Evolutionary conservation across 1,140 invertebrate species (phyloP), one percentile per base, ranked within the genome.

Genomic region (Heliconius hewitsoni): DNA sequence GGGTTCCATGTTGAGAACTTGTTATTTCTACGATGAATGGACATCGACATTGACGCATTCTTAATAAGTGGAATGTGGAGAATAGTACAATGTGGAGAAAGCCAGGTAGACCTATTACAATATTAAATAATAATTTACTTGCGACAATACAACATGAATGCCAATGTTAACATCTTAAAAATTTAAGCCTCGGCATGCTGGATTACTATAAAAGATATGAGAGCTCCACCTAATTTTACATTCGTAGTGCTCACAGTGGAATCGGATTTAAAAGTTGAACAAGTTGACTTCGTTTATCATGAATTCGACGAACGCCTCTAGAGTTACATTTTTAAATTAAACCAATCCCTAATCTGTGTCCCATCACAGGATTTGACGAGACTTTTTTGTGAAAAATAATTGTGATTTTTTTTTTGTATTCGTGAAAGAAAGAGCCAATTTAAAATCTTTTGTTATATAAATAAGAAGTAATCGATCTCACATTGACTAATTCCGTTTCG

Each of bases 261-360:
- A 66, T 66, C 60, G 60, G 60, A 66, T 66, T 66, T 30, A 66
- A 66, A 57, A 66, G 60, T 66, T 66, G 60, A 27, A 66, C 60
- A 66, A 66, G 60, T 66, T 66, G 23, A 27, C 23, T 30, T 66
- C 60, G 57, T 60, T 60, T 66, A 66, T 66, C 60, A 66, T 30
- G 60, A 66, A 66, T 66, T 66, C 60, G 60, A 66, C 60, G 60
- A 66, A 66, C 27, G 27, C 3, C 60, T 66, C 60, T 66, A 30
- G 55, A 60, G 27, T 66, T 66, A 66, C 60, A 66, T 30, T 66
- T 66, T 66, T 66, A 66, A 66, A 66, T 66, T 66, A 30, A 66
- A 66, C 60, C 27, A 66, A 66, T 66, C 27, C 27, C 60, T 66
- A 66, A 66, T 66, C 60, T 66, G 23, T 13, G 3, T 2, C 60